These are phyloP conservation scores for Oriolus oriolus DNA, from an alignment of 2,113 vertebrate species.

Conservation along the genomic window DNA sequence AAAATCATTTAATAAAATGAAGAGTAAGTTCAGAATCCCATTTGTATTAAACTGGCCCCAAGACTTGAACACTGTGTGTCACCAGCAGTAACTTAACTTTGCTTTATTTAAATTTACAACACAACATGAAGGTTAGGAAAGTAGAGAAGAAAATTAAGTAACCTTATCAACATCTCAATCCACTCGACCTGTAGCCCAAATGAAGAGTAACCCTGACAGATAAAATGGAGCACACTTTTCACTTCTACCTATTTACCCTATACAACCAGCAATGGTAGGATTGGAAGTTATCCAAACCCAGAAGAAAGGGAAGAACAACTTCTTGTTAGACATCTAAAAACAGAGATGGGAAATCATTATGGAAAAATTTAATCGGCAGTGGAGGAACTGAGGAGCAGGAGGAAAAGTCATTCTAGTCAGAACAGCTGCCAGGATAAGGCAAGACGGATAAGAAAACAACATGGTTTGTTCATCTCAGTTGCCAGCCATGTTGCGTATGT, in stretches of 20 bases:
- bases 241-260: neutral
- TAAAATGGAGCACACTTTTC: neutral
- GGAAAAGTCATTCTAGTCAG: neutral
- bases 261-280: neutral
- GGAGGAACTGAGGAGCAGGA: neutral
- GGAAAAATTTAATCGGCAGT: neutral
- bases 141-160: neutral
- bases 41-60: neutral
- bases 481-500: neutral
- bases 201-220: neutral
- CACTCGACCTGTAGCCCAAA: neutral
- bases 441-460: neutral
- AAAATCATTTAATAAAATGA: neutral
- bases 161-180: neutral
- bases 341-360: neutral
- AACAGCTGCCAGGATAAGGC: neutral
- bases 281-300: neutral
- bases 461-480: neutral
- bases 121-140: neutral
- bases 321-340: neutral
- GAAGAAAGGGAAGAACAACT: neutral
- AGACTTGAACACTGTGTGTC: neutral
- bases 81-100: neutral
- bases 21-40: neutral
- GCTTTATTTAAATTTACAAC: neutral